Conservation (phyloP, 2,888 invertebrate genomes). For the Thecophora atra region DNA sequence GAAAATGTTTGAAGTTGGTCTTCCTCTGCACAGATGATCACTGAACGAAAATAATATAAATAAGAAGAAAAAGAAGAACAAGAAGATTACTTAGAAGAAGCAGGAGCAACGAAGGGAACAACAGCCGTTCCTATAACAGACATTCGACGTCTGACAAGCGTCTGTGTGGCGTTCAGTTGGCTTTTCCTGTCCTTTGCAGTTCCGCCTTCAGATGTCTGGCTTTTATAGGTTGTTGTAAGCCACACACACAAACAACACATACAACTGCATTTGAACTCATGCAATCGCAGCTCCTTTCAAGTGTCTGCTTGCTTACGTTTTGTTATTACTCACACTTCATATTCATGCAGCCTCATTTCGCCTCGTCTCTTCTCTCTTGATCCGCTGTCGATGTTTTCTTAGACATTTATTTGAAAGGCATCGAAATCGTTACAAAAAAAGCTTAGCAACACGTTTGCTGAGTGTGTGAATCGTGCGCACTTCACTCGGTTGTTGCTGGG, state of each 20-base stretch:
- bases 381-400: no score
- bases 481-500: conserved; percentile 23
- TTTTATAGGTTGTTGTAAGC: neutral
- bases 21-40: neutral
- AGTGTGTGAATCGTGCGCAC: neutral
- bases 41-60: no score
- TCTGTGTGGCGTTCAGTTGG: conserved; percentile 14
- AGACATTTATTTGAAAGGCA: neutral
- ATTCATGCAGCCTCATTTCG: neutral
- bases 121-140: neutral
- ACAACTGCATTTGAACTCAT: no score
- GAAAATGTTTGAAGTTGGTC: no score
- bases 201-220: conserved; percentile 19
- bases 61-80: no score
- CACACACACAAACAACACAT: neutral
- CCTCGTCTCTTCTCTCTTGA: neutral
- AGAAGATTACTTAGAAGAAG: no score
- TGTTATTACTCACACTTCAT: no score
- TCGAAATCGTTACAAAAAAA: no score
- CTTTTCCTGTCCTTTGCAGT: neutral
- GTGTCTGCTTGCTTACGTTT: no score
- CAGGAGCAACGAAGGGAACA: no score
- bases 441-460: neutral
- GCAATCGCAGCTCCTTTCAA: no score
- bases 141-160: conserved; percentile 18